Percentiles rank a stretch among this genome's conserved stretches.
These are phyloP conservation scores for Dendrocincla fuliginosa DNA, from an alignment of 2,797 vertebrate genomes.

Conservation along the genomic window DNA sequence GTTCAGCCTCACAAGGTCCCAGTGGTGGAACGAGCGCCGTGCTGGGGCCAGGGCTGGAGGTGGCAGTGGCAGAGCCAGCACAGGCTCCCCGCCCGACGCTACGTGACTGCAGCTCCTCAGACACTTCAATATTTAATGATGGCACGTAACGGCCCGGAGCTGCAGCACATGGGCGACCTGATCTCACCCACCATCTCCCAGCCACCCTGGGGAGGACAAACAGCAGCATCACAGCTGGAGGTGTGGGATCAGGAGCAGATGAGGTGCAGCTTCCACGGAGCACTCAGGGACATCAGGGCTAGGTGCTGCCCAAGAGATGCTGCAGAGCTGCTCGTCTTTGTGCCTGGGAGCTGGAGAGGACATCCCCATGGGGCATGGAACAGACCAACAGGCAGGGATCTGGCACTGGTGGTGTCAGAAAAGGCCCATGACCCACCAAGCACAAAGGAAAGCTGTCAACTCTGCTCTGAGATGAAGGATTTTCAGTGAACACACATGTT, in stretches of 20 bases:
- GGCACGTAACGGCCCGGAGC: fast-evolving
- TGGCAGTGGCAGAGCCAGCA: not conserved
- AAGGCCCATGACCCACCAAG: fast-evolving
- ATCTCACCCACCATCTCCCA: not conserved
- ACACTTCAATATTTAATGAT: not conserved
- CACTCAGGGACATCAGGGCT: fast-evolving
- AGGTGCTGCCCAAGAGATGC: not conserved
- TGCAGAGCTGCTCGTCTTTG: fast-evolving
- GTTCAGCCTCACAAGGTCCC: fast-evolving
- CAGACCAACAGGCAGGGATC: fast-evolving
- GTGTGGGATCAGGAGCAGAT: not conserved
- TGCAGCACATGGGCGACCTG: not conserved
- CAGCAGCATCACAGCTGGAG: fast-evolving
- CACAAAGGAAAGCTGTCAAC: not conserved
- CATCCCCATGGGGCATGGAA: fast-evolving
- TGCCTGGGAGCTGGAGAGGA: fast-evolving
- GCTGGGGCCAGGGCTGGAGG: not conserved
- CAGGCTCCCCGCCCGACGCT: not conserved
- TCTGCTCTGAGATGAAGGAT: not conserved
- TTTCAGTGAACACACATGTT: not conserved
- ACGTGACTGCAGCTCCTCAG: not conserved
- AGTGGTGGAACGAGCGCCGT: not conserved
- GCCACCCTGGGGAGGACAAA: not conserved
- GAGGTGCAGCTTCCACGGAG: not conserved
- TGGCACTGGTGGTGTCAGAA: fast-evolving